Base-by-base conservation (phyloP, 2,797 vertebrate genomes). In the Menidia menidia region DNA sequence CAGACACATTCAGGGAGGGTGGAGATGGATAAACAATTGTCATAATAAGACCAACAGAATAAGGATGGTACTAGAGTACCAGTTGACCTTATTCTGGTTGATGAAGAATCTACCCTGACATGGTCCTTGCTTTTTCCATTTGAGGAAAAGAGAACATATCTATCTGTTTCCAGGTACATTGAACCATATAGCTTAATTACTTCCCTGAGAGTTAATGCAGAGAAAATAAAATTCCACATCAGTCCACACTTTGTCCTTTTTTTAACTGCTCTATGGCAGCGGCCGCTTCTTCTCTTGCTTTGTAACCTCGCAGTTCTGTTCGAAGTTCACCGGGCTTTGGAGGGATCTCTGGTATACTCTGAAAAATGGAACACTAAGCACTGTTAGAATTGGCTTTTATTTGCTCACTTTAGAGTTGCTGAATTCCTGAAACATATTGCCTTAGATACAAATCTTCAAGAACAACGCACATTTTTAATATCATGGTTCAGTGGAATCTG, bases 321-420 rank as follows among this genome's bases (percentile, higher is more conserved):
- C 4, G 91, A 64, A 99, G 94, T 79, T 99, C 96, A 60, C 97
- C 98, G 45, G 96, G 97, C 69, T 95, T 96, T 25, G 97, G 97
- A 70, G 97, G 97, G 60, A 95, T 63, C 57, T 98, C 96, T 82
- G 97, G 98, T 84, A 98, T 95, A 41, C 87, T 96, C 97, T 98
- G 68, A 69, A 74, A 89, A 15, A 73, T 1, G 33, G 19, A 56
- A 61, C 35, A 48, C n/a, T 0, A 59, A 39, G 3, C 16, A 55
- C 11, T 14, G 32, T 71, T 53, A 25, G 25, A 25, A 25, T 25
- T 25, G 25, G 25, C 25, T 25, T 25, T 25, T 25, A 25, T 25
- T 25, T 25, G 25, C 25, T 25, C 25, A 25, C 1, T 25, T 25
- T 25, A 25, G 25, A 25, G 25, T 25, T 25, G 25, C 25, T 25